Evolutionary conservation across 2,113 vertebrate genomes (phyloP).

Genomic region (Upupa epops): DNA sequence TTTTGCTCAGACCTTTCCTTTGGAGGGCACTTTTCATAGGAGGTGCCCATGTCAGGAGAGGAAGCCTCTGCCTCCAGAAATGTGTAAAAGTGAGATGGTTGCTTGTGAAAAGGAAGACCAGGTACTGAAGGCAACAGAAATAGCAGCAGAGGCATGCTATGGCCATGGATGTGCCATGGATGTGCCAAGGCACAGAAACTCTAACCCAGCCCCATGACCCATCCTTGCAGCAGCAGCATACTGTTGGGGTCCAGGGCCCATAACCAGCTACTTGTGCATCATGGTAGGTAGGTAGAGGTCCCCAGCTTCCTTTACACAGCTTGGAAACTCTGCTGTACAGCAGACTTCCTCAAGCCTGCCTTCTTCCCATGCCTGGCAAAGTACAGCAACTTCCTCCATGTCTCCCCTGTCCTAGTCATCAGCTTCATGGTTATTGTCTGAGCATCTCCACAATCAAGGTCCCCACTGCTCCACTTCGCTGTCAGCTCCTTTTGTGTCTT

Average conservation of each 20-base stretch:
- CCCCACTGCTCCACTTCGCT: neutral
- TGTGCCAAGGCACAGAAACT: neutral
- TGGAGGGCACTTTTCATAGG: neutral
- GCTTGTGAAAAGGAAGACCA: neutral
- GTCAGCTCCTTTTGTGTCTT: neutral
- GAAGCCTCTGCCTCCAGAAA: neutral
- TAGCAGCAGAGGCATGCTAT: neutral
- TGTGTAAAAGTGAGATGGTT: fast-evolving
- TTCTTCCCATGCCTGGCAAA: neutral
- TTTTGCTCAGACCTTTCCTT: neutral
- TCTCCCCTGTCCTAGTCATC: neutral
- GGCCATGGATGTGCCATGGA: fast-evolving
- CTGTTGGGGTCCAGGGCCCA: neutral
- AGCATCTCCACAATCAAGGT: neutral
- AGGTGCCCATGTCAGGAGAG: fast-evolving
- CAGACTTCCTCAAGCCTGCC: neutral
- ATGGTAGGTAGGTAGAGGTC: neutral
- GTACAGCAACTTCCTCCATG: neutral
- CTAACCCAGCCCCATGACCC: neutral
- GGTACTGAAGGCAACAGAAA: neutral
- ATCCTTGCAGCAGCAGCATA: neutral
- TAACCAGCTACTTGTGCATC: neutral
- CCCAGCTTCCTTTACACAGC: neutral
- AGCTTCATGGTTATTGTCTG: neutral
- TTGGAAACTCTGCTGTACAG: neutral